phyloP scores from a whole-genome alignment of 2,797 vertebrate species.

The Pachyuromys duprasi region DNA sequence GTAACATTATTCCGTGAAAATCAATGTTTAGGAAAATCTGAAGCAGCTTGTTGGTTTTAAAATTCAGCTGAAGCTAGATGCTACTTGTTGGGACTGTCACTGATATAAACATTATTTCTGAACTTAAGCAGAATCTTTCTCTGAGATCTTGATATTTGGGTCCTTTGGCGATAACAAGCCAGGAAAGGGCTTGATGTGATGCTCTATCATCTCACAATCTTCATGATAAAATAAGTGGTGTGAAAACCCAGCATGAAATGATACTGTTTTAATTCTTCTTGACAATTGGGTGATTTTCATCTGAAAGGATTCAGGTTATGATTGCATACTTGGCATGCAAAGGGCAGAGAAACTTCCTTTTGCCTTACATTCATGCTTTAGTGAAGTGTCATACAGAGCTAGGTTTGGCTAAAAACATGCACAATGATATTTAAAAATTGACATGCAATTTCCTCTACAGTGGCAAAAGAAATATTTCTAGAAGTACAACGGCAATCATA shows the following conservation, averaged over 20 bases:
- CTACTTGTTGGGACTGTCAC: background rate
- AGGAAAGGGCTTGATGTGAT: background rate
- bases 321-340: constrained; percentile 24
- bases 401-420: constrained; percentile 66
- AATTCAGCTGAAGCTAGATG: constrained; percentile 14
- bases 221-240: constrained; percentile 61
- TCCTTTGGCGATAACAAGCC: background rate
- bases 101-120: constrained; percentile 51
- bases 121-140: constrained; percentile 56
- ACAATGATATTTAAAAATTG: constrained; percentile 68
- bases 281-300: constrained; percentile 59
- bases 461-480: constrained; percentile 69
- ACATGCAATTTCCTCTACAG: constrained; percentile 64
- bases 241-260: constrained; percentile 61
- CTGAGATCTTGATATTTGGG: constrained; percentile 8
- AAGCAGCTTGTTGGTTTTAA: constrained; percentile 46
- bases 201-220: constrained; percentile 51
- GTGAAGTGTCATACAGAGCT: constrained; percentile 47
- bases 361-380: constrained; percentile 56
- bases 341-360: background rate
- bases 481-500: background rate
- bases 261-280: constrained; percentile 65
- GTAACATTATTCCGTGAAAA: constrained; percentile 37
- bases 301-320: constrained; percentile 79
- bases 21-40: constrained; percentile 23